Evolutionary conservation across 2,888 invertebrate genomes (phyloP).

Genomic region (Eulithis prunata): DNA sequence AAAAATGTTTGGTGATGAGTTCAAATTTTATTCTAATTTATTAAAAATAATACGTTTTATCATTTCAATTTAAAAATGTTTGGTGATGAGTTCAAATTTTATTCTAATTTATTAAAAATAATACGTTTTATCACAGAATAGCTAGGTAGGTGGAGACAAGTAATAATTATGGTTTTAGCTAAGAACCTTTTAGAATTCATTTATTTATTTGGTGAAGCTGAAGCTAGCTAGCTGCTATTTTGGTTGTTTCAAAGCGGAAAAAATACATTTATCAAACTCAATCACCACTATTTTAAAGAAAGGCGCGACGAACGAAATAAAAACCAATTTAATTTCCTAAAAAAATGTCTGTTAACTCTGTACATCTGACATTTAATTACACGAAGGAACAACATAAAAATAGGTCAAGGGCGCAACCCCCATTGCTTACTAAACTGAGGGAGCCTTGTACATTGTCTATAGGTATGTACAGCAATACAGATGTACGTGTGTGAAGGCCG

Average conservation of each 20-base stretch:
- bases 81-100: too few species aligned
- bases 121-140: too few species aligned
- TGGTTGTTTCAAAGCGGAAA: neutral
- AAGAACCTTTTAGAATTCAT: too few species aligned
- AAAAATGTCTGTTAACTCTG: slow-evolving; percentile 35
- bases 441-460: slow-evolving; percentile 31
- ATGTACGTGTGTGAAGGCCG: slow-evolving; percentile 25
- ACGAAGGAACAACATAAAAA: slow-evolving; percentile 43
- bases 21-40: too few species aligned
- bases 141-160: too few species aligned
- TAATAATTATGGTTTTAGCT: too few species aligned
- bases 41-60: too few species aligned
- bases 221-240: too few species aligned
- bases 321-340: slow-evolving; percentile 34
- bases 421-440: slow-evolving; percentile 41
- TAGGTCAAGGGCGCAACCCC: slow-evolving; percentile 43
- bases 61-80: too few species aligned
- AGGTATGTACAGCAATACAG: slow-evolving; percentile 17
- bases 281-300: slow-evolving; percentile 3
- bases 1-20: too few species aligned
- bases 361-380: slow-evolving; percentile 44
- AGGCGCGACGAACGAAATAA: slow-evolving; percentile 26
- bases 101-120: too few species aligned
- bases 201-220: too few species aligned
- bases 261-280: slow-evolving; percentile 8